Base-by-base conservation (phyloP, 2,113 vertebrate genomes). In the Cynocephalus volans region DNA sequence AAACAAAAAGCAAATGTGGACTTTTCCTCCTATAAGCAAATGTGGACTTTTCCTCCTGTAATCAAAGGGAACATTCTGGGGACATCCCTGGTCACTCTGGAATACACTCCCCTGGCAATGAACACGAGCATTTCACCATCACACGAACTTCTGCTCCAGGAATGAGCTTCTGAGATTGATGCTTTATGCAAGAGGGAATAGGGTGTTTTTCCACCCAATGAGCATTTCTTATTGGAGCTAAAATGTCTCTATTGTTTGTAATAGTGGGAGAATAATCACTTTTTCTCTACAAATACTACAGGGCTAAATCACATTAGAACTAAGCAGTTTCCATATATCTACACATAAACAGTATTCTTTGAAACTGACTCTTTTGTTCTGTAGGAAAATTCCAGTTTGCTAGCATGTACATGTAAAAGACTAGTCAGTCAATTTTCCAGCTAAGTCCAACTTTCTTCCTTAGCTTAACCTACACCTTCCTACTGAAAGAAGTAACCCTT, bases 181-280 rank as follows among this genome's bases (percentile, higher is more conserved):
- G 41, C 18, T n/a, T 4, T 14, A 5, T 3, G 11, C 1, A 13
- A 3, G 45, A 60, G 3, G 41, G 24, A 83, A 52, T 5, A 10
- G 58, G 23, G 2, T 72, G 7, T 90, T 36, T 31, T 52, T 80
- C 83, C 23, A 65, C 28, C 41, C 31, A 75, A 8, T 12, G 10
- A 83, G 26, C 45, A 45, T 85, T 80, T 86, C 23, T 96, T 73
- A 70, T 11, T 21, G 50, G 11, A n/a, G n/a, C 54, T 52, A 82
- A n/a, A 87, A 72, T 9, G n/a, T 83, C 60, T 81, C 65, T n/a
- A 62, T 36, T 45, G 24, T 83, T 96, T 93, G 45, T 88, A 75
- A 45, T 9, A 41, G 65, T 0, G 2, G 23, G 4, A 77, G 15
- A 75, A n/a, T 1, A 7, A n/a, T 60, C 24, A 33, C 26, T 76